phyloP scores from a whole-genome alignment of 2,113 vertebrate species.

The Andinoacara biseriatus region DNA sequence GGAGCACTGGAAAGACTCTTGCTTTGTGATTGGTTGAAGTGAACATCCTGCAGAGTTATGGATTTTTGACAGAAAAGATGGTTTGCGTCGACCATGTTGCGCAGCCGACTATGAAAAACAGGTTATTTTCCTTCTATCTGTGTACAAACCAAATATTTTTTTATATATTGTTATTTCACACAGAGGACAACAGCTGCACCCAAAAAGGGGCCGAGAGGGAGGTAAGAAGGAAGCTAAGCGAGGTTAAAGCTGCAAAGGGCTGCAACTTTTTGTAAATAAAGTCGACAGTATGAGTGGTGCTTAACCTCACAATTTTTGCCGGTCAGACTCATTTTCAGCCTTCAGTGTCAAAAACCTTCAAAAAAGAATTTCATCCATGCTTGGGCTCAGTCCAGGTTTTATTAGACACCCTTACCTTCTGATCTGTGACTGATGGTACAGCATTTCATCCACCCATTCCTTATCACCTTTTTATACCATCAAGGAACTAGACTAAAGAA shows the following conservation, averaged over 20 bases:
- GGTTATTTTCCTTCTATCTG: constrained; percentile 43
- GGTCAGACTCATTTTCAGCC: background rate
- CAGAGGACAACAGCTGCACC: background rate
- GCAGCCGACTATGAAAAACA: constrained; percentile 61
- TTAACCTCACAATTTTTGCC: background rate
- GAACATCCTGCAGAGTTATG: constrained; percentile 67
- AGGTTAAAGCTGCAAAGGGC: background rate
- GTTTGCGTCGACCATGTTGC: constrained; percentile 65
- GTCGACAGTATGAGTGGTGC: background rate
- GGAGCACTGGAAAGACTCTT: constrained; percentile 33
- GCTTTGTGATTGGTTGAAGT: constrained; percentile 54
- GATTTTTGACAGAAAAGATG: constrained; percentile 68
- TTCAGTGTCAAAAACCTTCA: background rate
- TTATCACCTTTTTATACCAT: background rate
- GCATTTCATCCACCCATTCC: background rate
- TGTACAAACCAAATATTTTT: constrained; percentile 47
- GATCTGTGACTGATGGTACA: background rate
- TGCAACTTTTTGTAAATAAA: background rate
- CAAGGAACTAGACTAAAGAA: background rate
- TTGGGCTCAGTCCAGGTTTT: background rate
- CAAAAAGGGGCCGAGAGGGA: background rate
- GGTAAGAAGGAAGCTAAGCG: background rate
- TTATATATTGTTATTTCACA: background rate
- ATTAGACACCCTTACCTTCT: background rate
- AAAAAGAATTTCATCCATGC: background rate